Evolutionary conservation across 2,888 invertebrate genomes (phyloP).

Genomic region (Chymomyza fuscimana): DNA sequence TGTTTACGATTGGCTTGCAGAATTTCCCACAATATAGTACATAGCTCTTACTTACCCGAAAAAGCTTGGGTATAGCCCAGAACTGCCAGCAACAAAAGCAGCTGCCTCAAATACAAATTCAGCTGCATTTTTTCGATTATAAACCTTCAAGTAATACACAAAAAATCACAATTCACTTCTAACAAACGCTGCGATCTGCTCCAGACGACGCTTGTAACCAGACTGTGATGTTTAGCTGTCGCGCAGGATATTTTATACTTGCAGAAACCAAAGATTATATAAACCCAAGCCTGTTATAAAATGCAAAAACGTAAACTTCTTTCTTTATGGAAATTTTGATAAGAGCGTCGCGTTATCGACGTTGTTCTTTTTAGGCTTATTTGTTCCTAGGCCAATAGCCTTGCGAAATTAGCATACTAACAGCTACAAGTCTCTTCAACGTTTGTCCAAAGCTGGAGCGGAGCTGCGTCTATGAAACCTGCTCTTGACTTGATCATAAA

Average conservation of each 20-base stretch:
- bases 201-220: conserved; percentile 28
- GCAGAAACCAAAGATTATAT: not conserved
- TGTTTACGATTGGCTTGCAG: not conserved
- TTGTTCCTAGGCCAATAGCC: not conserved
- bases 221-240: conserved; percentile 38
- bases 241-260: conserved; percentile 48
- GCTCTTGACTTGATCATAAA: not conserved
- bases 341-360: conserved; percentile 29
- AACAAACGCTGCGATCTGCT: conserved; percentile 18
- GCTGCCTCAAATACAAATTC: conserved; percentile 25
- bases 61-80: conserved; percentile 19
- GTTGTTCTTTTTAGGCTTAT: conserved; percentile 6
- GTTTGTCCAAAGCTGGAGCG: not conserved
- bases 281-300: not conserved
- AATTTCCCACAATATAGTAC: not conserved
- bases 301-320: conserved; percentile 17
- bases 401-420: not conserved
- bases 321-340: conserved; percentile 22
- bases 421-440: not conserved
- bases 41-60: conserved; percentile 5
- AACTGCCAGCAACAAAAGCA: conserved; percentile 20
- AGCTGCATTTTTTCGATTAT: not conserved
- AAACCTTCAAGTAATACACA: conserved; percentile 10
- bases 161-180: conserved; percentile 8
- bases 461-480: not conserved